Base-by-base conservation (phyloP, 2,797 vertebrate species). In the Moxostoma hubbsi region DNA sequence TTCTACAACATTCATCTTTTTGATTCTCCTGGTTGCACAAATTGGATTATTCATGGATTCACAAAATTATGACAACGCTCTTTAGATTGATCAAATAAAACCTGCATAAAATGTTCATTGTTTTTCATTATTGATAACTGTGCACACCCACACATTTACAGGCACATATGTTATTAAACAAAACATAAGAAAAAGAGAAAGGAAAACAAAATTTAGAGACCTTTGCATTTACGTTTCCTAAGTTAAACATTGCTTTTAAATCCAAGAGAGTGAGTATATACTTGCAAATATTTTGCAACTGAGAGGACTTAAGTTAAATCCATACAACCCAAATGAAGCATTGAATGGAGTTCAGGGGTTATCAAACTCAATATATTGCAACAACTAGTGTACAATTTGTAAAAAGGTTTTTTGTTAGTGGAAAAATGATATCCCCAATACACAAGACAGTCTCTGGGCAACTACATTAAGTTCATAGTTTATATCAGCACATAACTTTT, bases 81-180 rank as follows among this genome's bases (percentile, higher is more conserved):
- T 75, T 57, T 16, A 58, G 51, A 63, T 12, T 70, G 15, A 68
- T 84, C 83, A 86, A 87, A 85, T 85, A 87, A 87, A 85, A 85
- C 63, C 77, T 79, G 70, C 80, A 85, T 85, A 82, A 84, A 82
- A 84, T 81, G 85, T 85, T 85, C 85, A 87, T 82, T 87, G 83
- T 85, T 83, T 79, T 68, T 73, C 83, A 67, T 79, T 36, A 73
- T 47, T 62, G 78, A 76, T 73, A 57, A 65, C 67, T 71, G 81
- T 63, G 66, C 77, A 80, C 59, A 79, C 66, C 64, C 24, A 58
- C 65, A 80, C 73, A 68, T 63, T 57, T 80, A 83, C 74, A 85
- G 77, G 73, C 53, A 55, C 49, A 80, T 73, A 78, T 15, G 68
- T 73, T 50, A 51, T 46, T 68, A 64, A 68, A 72, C 78, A 77